phyloP scores from a whole-genome alignment of 2,888 invertebrate genomes.

The Dasysyrphus albostriatus region DNA sequence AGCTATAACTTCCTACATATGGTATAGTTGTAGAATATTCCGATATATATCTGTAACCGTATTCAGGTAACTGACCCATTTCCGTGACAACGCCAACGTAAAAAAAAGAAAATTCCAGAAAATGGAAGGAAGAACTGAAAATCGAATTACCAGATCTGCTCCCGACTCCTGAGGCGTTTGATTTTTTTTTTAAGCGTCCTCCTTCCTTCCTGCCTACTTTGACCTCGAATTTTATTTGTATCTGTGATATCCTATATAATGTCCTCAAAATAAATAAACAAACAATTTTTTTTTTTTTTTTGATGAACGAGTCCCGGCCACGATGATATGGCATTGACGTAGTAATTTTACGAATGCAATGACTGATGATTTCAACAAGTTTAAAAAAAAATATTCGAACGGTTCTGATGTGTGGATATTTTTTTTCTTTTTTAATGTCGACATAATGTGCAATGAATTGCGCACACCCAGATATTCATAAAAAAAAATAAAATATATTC shows the following conservation, averaged over 20 bases:
- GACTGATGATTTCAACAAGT: constrained; percentile 6
- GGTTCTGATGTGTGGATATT: background rate
- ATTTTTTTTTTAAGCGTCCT: constrained; percentile 25
- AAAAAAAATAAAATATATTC: constrained; percentile 8
- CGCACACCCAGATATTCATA: background rate
- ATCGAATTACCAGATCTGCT: constrained; percentile 56
- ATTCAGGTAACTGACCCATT: constrained; percentile 59
- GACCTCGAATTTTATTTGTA: constrained; percentile 3
- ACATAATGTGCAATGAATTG: constrained; percentile 21
- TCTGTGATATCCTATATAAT: constrained; percentile 15
- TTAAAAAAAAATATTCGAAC: constrained; percentile 3
- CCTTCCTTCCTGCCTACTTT: background rate
- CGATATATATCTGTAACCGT: constrained; percentile 21
- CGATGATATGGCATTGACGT: constrained; percentile 30
- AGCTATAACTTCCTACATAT: background rate
- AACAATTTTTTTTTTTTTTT: constrained; percentile 2
- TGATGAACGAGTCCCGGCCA: background rate
- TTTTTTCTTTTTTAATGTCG: constrained; percentile 6
- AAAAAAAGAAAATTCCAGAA: background rate
- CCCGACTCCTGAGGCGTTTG: constrained; percentile 54
- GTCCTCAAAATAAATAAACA: constrained; percentile 42
- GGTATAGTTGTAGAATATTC: background rate
- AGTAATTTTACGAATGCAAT: background rate
- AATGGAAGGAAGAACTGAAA: constrained; percentile 38
- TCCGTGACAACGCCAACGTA: constrained; percentile 40